These are phyloP conservation scores for Callionymus lyra DNA, from an alignment of 2,113 vertebrate species.

Conservation along the genomic window DNA sequence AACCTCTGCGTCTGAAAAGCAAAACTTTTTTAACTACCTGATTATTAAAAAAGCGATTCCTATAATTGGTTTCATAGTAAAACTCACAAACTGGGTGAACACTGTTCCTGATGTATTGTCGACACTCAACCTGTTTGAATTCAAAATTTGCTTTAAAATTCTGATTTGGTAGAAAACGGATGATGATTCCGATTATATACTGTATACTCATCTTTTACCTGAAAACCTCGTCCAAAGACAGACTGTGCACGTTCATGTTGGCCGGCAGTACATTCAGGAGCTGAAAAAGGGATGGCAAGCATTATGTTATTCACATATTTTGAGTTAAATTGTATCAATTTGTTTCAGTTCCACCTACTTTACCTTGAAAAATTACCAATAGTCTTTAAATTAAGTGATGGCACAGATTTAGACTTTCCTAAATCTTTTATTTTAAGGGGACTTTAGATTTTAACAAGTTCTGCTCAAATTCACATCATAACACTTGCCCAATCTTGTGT, in stretches of 20 bases:
- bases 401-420: no score
- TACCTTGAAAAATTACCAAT: no score
- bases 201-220: no score
- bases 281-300: constrained; percentile 28
- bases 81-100: neutral
- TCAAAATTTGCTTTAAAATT: no score
- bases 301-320: neutral
- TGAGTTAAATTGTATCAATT: no score
- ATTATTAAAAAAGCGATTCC: no score
- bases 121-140: constrained; percentile 15
- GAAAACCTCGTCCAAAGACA: constrained; percentile 31
- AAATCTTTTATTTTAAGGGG: no score
- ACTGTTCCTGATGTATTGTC: constrained; percentile 1
- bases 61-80: no score
- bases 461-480: neutral
- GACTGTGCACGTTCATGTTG: constrained; percentile 26
- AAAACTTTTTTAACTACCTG: constrained; percentile 1
- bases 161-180: constrained; percentile 1
- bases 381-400: no score
- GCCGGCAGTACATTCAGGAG: constrained; percentile 11
- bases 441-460: no score
- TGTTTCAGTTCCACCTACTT: no score
- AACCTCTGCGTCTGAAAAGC: constrained; percentile 13
- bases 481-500: constrained; percentile 52
- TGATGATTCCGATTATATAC: no score